Base-by-base conservation (phyloP, 2,888 invertebrate species). In the Dendrolimus pini region DNA sequence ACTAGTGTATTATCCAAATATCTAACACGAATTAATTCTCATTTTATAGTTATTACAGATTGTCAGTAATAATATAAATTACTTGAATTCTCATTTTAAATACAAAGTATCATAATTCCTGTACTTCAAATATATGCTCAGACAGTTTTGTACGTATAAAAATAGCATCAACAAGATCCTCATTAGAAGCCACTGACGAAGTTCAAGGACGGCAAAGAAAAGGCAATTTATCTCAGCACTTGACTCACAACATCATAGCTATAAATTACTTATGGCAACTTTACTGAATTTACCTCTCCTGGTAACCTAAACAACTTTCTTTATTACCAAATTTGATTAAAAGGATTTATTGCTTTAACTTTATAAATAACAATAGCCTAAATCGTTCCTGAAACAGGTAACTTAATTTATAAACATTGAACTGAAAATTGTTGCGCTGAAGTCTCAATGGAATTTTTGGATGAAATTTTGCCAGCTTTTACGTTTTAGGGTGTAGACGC, bases 181-280 rank as follows among this genome's bases (percentile, higher is more conserved):
- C 73, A 68, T 75, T 70, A 73, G 59, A 59, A 62, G 56, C 61
- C 61, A 60, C 53, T 59, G 65, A 53, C 61, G 57, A 66, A 74
- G 78, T 80, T 82, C 80, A 83, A 78, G 82, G 83, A 54, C 72
- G 62, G 59, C 60, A 65, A 63, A 66, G 58, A 47, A 70, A 64
- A 73, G 70, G 69, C 73, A 77, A 83, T 83, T 82, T 79, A 76
- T 83, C 75, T 78, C 68, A 59, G 62, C 74, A 67, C 72, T 67
- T 69, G 70, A 70, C 73, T 77, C 65, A 61, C 47, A 30, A 30
- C 79, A 81, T 82, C 81, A 80, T 74, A 72, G 65, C 73, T 72
- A 78, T 82, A 82, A 83, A 82, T 82, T 79, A 78, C 78, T 73
- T 75, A 74, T 70, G 68, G 69, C 67, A 68, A 69, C 67, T 70